Evolutionary conservation across 2,888 invertebrate species (phyloP).

Genomic region (Crocallis elinguaria): DNA sequence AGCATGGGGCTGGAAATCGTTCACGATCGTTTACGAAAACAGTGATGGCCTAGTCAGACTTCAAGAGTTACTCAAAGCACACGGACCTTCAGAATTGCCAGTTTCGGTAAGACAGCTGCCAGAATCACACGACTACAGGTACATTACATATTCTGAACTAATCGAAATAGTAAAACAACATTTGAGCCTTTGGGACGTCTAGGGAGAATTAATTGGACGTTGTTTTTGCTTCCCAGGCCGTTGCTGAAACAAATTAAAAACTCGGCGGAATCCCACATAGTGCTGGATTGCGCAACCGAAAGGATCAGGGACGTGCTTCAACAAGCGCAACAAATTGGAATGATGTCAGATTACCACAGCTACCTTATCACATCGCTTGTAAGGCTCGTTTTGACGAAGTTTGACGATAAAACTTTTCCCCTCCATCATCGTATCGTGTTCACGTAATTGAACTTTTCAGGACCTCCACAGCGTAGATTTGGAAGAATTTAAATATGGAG

Average conservation of each 20-base stretch:
- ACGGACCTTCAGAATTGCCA: slow-evolving; percentile 93
- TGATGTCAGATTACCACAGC: slow-evolving; percentile 98
- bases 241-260: slow-evolving; percentile 96
- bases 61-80: slow-evolving; percentile 94
- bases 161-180: not conserved
- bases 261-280: slow-evolving; percentile 95
- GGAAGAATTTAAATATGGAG: slow-evolving; percentile 97
- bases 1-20: slow-evolving; percentile 97
- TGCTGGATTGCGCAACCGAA: slow-evolving; percentile 94
- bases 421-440: slow-evolving; percentile 22
- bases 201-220: not conserved
- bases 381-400: slow-evolving; percentile 58
- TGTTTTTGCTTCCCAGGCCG: slow-evolving; percentile 85
- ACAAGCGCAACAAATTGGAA: slow-evolving; percentile 97
- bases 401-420: slow-evolving; percentile 33
- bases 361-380: slow-evolving; percentile 96
- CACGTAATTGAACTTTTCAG: slow-evolving; percentile 71
- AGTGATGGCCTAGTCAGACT: slow-evolving; percentile 95
- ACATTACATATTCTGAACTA: slow-evolving; percentile 11
- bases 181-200: not conserved
- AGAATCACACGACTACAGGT: slow-evolving; percentile 94
- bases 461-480: slow-evolving; percentile 96
- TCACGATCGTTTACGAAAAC: slow-evolving; percentile 98
- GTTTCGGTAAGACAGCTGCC: slow-evolving; percentile 93
- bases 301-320: slow-evolving; percentile 94